These are phyloP conservation scores for Xanthia togata DNA, from an alignment of 2,888 invertebrate genomes.

Conservation along the genomic window DNA sequence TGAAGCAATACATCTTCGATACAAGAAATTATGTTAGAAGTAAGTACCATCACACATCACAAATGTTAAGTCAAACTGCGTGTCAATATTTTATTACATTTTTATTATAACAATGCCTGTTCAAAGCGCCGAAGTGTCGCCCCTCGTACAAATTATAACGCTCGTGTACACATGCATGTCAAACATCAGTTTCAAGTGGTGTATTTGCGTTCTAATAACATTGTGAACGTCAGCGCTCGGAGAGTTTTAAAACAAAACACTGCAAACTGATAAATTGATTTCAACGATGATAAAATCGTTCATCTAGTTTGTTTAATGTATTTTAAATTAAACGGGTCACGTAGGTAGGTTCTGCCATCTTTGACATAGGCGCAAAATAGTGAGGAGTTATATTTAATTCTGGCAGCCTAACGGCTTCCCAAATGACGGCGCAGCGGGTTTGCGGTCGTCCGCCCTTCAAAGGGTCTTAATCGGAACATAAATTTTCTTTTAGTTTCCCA, in stretches of 20 bases:
- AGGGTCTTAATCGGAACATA: conserved; percentile 85
- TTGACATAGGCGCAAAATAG: conserved; percentile 42
- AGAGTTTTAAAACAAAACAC: conserved; percentile 49
- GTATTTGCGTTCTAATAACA: conserved; percentile 59
- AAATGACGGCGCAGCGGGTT: conserved; percentile 82
- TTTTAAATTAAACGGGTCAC: conserved; percentile 17
- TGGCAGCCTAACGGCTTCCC: conserved; percentile 79
- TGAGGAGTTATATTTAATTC: conserved; percentile 71
- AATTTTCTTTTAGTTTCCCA: conserved; percentile 83
- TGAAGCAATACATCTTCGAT: conserved; percentile 21
- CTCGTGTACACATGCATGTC: conserved; percentile 57
- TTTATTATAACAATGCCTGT: conserved; percentile 23
- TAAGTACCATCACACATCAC: neutral
- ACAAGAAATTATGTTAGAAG: neutral
- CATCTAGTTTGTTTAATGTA: conserved; percentile 16
- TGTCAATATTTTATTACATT: conserved; percentile 29
- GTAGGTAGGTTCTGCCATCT: neutral
- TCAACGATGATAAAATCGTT: conserved; percentile 23
- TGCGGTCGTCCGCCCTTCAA: conserved; percentile 79
- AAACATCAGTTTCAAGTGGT: conserved; percentile 63
- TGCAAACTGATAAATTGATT: conserved; percentile 31
- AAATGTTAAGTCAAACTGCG: conserved; percentile 10
- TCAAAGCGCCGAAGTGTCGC: conserved; percentile 8
- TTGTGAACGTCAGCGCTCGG: conserved; percentile 28
- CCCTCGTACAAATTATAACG: conserved; percentile 46